Evolutionary conservation across 2,888 invertebrate species (phyloP).

Genomic region (Tenthredo mesomela): DNA sequence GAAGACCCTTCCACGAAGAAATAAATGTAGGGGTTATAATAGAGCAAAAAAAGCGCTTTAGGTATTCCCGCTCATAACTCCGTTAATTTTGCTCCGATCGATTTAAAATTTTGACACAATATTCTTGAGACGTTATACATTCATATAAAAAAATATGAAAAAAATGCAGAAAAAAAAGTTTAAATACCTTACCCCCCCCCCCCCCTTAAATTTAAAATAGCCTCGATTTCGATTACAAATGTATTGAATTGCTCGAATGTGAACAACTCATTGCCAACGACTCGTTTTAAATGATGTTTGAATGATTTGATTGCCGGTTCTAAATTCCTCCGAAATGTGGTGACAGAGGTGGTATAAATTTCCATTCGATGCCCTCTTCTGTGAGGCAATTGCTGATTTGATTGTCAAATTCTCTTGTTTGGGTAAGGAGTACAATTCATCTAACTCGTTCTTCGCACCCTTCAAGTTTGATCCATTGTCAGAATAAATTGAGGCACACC

Average conservation of each 20-base stretch:
- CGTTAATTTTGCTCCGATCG: too few species aligned
- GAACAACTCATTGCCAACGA: slow-evolving; percentile 56
- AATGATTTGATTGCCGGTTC: slow-evolving; percentile 63
- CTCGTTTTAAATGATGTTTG: slow-evolving; percentile 62
- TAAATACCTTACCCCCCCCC: too few species aligned
- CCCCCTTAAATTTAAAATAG: slow-evolving; percentile 57
- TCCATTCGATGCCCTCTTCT: slow-evolving; percentile 55
- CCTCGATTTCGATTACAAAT: slow-evolving; percentile 54
- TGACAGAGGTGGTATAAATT: slow-evolving; percentile 62
- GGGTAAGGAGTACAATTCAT: slow-evolving; percentile 52
- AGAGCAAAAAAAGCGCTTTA: too few species aligned
- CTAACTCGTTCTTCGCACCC: slow-evolving; percentile 65
- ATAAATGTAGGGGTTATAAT: too few species aligned
- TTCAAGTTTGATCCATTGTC: slow-evolving; percentile 70
- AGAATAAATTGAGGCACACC: slow-evolving; percentile 62
- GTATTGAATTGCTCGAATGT: slow-evolving; percentile 62
- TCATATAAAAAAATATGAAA: too few species aligned
- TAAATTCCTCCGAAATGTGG: slow-evolving; percentile 65
- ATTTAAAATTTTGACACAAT: too few species aligned
- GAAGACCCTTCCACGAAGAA: too few species aligned
- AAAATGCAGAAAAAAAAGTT: too few species aligned
- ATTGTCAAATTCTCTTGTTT: neutral
- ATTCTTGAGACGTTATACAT: too few species aligned
- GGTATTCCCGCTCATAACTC: too few species aligned
- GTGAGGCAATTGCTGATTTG: neutral